phyloP scores from a whole-genome alignment of 1,140 invertebrate species.

The Pogonomyrmex californicus region DNA sequence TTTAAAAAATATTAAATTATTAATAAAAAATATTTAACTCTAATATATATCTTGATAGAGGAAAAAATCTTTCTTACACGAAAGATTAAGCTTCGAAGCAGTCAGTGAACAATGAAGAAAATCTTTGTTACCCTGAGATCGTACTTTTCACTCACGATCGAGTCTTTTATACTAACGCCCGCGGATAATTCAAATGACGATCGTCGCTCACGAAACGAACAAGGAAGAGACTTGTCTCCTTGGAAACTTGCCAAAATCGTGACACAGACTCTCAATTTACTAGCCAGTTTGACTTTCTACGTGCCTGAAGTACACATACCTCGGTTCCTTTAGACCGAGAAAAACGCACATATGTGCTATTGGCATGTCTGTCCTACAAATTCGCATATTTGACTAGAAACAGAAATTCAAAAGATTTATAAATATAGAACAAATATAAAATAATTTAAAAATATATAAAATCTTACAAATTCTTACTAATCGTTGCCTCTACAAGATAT shows the following conservation, averaged over 20 bases:
- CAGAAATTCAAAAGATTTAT: constrained; percentile 7
- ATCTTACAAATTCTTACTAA: not conserved
- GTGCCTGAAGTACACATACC: constrained; percentile 49
- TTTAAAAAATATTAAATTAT: not conserved
- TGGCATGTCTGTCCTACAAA: not conserved
- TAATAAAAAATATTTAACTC: not conserved
- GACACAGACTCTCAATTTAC: constrained; percentile 54
- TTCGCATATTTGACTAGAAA: not conserved
- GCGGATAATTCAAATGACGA: constrained; percentile 41
- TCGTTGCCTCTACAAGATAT: not conserved
- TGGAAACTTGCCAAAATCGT: constrained; percentile 62
- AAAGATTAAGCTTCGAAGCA: not conserved
- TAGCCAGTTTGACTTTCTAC: constrained; percentile 53
- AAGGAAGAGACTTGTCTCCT: constrained; percentile 54
- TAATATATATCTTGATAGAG: not conserved
- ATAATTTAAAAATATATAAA: not conserved
- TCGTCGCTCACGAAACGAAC: constrained; percentile 49
- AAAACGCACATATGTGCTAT: constrained; percentile 15
- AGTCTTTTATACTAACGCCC: constrained; percentile 17
- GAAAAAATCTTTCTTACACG: not conserved
- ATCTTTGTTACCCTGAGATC: not conserved
- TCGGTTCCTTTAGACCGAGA: constrained; percentile 33
- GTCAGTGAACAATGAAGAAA: not conserved
- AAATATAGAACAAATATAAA: not conserved
- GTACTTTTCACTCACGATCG: constrained; percentile 13